Percentiles rank a stretch among this genome's conserved stretches.
Conservation (phyloP, 2,888 invertebrate genomes). For the Sepiola atlantica region DNA sequence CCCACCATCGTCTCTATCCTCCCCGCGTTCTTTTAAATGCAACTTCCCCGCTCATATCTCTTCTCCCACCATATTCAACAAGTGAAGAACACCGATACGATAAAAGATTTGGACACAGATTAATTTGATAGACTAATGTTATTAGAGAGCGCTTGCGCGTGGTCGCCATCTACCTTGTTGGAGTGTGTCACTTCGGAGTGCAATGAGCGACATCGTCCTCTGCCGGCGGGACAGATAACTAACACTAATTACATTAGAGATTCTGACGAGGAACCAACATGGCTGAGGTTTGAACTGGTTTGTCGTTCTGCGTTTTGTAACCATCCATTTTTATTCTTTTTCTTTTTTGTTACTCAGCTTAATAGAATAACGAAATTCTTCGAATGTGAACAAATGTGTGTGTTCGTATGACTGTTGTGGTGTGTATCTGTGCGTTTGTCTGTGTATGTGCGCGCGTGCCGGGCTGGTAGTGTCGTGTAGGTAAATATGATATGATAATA, state of each 20-base stretch:
- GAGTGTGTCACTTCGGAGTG: neutral
- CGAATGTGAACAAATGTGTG: too few relatives aligned
- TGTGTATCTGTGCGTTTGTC: too few relatives aligned
- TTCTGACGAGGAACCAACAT: neutral
- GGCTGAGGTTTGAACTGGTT: slow-evolving; percentile 1
- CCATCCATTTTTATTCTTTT: neutral
- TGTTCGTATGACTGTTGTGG: neutral
- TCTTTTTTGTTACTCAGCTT: neutral
- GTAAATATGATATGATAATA: too few relatives aligned
- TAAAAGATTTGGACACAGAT: neutral
- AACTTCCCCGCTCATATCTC: too few relatives aligned
- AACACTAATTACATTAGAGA: neutral
- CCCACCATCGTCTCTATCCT: neutral
- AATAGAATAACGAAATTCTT: slow-evolving; percentile 32
- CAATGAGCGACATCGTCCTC: neutral
- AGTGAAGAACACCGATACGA: neutral
- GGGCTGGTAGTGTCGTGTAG: too few relatives aligned
- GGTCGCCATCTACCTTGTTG: neutral
- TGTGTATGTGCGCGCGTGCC: too few relatives aligned
- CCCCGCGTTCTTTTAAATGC: neutral
- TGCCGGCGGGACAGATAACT: neutral
- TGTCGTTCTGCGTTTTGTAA: slow-evolving; percentile 1
- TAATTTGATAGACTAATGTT: neutral
- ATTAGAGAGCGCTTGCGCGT: neutral
- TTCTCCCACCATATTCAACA: neutral